A percentile compares a stretch with the other conserved stretches of the same genome.
phyloP scores from a whole-genome alignment of 1,140 invertebrate genomes.

The Drosophila pseudoobscura region DNA sequence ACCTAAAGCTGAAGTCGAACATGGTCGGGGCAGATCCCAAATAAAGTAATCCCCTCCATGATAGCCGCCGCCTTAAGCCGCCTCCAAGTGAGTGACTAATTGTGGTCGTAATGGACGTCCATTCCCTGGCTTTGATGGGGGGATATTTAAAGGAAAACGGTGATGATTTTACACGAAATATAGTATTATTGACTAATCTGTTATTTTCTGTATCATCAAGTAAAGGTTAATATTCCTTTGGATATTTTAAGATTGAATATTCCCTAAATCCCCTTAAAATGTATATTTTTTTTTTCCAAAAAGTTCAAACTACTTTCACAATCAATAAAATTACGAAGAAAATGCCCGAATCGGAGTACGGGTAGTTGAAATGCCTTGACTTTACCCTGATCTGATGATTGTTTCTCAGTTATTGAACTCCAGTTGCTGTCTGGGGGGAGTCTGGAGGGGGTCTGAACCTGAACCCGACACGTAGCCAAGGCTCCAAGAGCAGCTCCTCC shows the following conservation, averaged over 20 bases:
- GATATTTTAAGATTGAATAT: too few relatives aligned
- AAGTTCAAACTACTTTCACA: too few relatives aligned
- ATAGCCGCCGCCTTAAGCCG: constrained; percentile 38
- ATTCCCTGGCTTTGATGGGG: not conserved
- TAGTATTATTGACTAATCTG: too few relatives aligned
- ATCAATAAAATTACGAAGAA: too few relatives aligned
- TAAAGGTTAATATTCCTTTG: too few relatives aligned
- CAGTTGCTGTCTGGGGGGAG: constrained; percentile 10
- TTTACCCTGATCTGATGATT: constrained; percentile 17
- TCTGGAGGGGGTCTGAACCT: constrained; percentile 21
- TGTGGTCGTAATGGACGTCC: constrained; percentile 29
- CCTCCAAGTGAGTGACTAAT: constrained; percentile 62
- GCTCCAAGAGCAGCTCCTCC: constrained; percentile 2
- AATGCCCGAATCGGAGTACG: too few relatives aligned
- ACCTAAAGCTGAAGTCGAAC: constrained; percentile 44
- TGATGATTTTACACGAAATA: too few relatives aligned
- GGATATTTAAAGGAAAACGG: not conserved
- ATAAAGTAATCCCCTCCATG: constrained; percentile 54
- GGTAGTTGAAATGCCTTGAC: too few relatives aligned
- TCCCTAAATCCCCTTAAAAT: too few relatives aligned
- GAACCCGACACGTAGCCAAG: constrained; percentile 51
- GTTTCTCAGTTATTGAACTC: constrained; percentile 44
- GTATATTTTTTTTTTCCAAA: too few relatives aligned
- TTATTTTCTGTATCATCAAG: too few relatives aligned
- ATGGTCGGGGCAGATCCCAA: constrained; percentile 31